Base-by-base conservation (phyloP, 2,888 invertebrate genomes). In the Drosophila macrospina region DNA sequence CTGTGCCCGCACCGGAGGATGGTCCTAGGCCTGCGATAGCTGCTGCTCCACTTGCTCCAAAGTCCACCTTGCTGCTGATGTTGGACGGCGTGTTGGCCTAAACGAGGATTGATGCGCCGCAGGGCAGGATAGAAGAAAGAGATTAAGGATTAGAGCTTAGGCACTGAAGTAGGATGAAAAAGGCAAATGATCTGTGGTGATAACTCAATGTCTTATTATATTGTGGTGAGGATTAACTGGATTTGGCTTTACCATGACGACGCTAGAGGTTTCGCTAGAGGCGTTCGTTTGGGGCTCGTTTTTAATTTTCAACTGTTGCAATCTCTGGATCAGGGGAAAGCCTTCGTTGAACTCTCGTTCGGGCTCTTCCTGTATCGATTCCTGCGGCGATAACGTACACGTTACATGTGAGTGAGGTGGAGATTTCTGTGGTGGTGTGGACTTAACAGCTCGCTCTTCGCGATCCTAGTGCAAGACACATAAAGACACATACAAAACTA, bases 221-320 rank as follows among this genome's bases (percentile, higher is more conserved):
- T 36, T 47, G 24, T 8, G 24, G 32, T 48, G 44, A 32, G 32
- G 45, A 50, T 16, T 44, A 20, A 41, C 24, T 62, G 50, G 36
- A 39, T 52, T 70, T 55, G 61, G 74, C 62, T 78, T 91, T 91
- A 91, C 91, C 90, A 86, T 82, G 76, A 77, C 75, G 62, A 68
- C 74, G 74, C 86, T 70, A 61, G 90, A 54, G 54, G 54, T 47
- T 37, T 83, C 88, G 66, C 47, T 85, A 72, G 79, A 68, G 55
- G 90, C 90, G 76, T 93, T 93, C 60, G 93, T 91, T 48, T 94
- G 94, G 69, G 93, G 93, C 78, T 96, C 96, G 91, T 95, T 95
- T 92, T 95, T 96, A 30, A 95, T 95, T 93, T 96, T 96, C 47
- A 96, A 93, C 71, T 96, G 92, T 24, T 96, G 93, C 67, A 97